These are phyloP conservation scores for Sclerodermus sp. DNA, from an alignment of 2,888 invertebrate genomes.

Conservation along the genomic window DNA sequence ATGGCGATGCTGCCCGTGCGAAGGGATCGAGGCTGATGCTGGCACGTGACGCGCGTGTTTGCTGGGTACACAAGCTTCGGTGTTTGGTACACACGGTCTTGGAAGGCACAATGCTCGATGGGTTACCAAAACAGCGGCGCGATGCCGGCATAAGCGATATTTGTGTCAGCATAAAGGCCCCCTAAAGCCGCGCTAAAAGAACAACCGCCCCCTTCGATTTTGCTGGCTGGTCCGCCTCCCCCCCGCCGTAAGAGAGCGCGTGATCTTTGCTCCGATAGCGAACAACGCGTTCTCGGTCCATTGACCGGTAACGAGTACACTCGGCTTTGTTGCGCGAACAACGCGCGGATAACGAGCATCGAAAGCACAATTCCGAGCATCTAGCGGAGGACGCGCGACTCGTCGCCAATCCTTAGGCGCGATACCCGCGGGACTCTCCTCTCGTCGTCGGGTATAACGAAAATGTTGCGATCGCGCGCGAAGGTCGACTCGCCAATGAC, in stretches of 20 bases:
- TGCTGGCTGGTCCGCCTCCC: background rate
- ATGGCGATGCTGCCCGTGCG: conserved; percentile 19
- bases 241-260: background rate
- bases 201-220: conserved; percentile 37
- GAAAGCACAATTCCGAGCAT: too few relatives aligned
- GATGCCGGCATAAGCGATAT: conserved; percentile 56
- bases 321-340: too few relatives aligned
- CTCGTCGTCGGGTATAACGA: too few relatives aligned
- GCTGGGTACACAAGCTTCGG: conserved; percentile 52
- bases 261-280: background rate
- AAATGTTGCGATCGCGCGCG: too few relatives aligned
- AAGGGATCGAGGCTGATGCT: conserved; percentile 35
- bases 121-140: conserved; percentile 57
- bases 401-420: background rate
- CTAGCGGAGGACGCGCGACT: too few relatives aligned
- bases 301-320: too few relatives aligned
- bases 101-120: conserved; percentile 53
- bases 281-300: too few relatives aligned
- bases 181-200: conserved; percentile 49
- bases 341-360: too few relatives aligned
- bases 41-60: conserved; percentile 55
- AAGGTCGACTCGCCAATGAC: too few relatives aligned
- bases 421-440: too few relatives aligned
- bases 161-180: conserved; percentile 57
- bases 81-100: conserved; percentile 49